Percentiles rank a stretch among this genome's conserved stretches.
phyloP scores from a whole-genome alignment of 2,888 invertebrate species.

The Tricholauxania praeusta region DNA sequence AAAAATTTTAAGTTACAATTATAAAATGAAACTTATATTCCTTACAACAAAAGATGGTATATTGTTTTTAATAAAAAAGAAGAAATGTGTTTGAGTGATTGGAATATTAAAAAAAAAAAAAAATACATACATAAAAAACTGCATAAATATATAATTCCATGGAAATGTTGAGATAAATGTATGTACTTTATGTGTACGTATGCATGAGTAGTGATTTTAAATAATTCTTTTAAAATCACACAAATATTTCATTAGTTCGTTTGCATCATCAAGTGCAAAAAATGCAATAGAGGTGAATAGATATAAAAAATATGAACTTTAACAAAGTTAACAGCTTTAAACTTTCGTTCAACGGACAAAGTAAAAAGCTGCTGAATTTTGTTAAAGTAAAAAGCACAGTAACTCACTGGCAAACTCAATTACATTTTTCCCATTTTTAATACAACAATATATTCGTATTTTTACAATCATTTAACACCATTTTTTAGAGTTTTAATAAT shows the following conservation, averaged over 20 bases:
- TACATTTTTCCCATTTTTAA: not conserved
- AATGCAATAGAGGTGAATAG: not conserved
- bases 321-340: not conserved
- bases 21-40: slow-evolving; percentile 24
- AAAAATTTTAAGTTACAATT: slow-evolving; percentile 31
- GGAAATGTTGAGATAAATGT: not conserved
- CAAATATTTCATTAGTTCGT: not conserved
- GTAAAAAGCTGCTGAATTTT: not conserved
- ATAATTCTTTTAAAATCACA: not conserved
- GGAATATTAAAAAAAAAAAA: slow-evolving; percentile 14
- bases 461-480: slow-evolving; percentile 8
- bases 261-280: not conserved
- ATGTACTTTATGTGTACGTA: not conserved
- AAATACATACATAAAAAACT: slow-evolving; percentile 11
- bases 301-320: not conserved
- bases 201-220: slow-evolving; percentile 12
- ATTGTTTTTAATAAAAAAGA: not conserved
- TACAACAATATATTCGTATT: not conserved
- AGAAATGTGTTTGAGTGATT: not conserved
- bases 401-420: not conserved
- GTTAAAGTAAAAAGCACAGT: not conserved
- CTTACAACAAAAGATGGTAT: slow-evolving; percentile 10
- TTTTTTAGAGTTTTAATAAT: not conserved
- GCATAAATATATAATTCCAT: not conserved
- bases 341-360: not conserved